Base-by-base conservation (phyloP, 2,113 vertebrate genomes). In the Bufo gargarizans region DNA sequence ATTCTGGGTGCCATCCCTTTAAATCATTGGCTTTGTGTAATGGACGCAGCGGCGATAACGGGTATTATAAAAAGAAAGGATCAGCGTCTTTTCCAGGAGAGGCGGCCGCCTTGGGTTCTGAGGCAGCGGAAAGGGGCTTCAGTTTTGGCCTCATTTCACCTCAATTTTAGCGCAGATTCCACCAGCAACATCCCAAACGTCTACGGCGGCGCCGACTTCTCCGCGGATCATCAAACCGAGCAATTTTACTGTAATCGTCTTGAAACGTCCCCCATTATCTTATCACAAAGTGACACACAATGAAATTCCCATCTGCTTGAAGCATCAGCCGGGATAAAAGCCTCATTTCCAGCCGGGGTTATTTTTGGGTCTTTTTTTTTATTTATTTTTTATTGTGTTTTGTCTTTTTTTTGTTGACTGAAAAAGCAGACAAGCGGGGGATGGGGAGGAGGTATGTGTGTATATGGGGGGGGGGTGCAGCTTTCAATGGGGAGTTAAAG, bases 231-330 rank as follows among this genome's bases (percentile, higher is more conserved):
- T 81, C 77, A 80, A 67, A 81, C 86, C 80, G 86, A 87, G 77
- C 86, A 69, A 79, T 87, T 87, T 81, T 69, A 12, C 86, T 71
- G 47, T 87, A 87, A 87, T 87, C 63, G 86, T 80, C 86, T 81
- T 45, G 22, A 80, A 81, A 81, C 86, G 49, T 80, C n/a, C 77
- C 61, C 86, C 86, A 87, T 87, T 87, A 87, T 87, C 86, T 82
- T 82, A 87, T 87, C 86, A 87, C 78, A 87, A 87, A 82, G 45
- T 82, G 86, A 87, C 86, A 87, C 76, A 79, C 86, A 82, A 87
- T 82, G 77, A 82, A 81, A 87, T 87, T 61, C 82, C 86, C 86
- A 87, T 81, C 86, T 82, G 77, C 63, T 79, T 50, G 0, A 16
- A 81, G 86, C 86, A 13, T 69, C 86, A 43, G 22, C 77, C 78